phyloP scores from a whole-genome alignment of 2,888 invertebrate species.

The Volucella zonaria region DNA sequence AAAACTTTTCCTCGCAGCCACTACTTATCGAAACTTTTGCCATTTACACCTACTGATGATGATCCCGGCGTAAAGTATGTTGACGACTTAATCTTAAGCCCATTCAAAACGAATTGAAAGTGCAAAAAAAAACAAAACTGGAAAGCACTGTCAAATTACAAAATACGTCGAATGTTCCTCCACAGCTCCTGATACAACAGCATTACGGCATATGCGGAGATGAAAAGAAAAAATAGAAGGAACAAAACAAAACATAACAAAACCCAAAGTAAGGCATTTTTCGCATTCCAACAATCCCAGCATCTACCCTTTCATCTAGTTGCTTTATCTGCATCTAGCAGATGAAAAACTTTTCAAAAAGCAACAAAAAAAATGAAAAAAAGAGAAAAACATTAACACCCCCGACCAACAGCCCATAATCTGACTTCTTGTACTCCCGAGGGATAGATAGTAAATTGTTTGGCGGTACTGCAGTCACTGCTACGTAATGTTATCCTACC shows the following conservation, averaged over 20 bases:
- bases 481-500: constrained; percentile 39
- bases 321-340: constrained; percentile 69
- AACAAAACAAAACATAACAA: not conserved
- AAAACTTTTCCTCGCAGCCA: constrained; percentile 42
- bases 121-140: constrained; percentile 20
- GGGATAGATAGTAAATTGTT: constrained; percentile 67
- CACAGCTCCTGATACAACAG: not conserved
- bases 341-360: constrained; percentile 65
- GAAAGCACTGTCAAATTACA: constrained; percentile 37
- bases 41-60: constrained; percentile 64
- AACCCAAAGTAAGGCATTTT: constrained; percentile 53
- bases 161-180: not conserved
- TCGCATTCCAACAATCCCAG: constrained; percentile 39
- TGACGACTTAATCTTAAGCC: constrained; percentile 52
- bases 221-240: not conserved
- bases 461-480: constrained; percentile 54
- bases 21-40: constrained; percentile 48
- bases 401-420: constrained; percentile 40
- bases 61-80: constrained; percentile 41
- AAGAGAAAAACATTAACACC: constrained; percentile 62
- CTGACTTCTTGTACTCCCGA: constrained; percentile 67
- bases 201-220: not conserved
- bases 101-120: constrained; percentile 36
- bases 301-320: constrained; percentile 17
- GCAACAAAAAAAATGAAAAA: not conserved